phyloP scores from a whole-genome alignment of 2,888 invertebrate species.

The Lepidonotus clava region DNA sequence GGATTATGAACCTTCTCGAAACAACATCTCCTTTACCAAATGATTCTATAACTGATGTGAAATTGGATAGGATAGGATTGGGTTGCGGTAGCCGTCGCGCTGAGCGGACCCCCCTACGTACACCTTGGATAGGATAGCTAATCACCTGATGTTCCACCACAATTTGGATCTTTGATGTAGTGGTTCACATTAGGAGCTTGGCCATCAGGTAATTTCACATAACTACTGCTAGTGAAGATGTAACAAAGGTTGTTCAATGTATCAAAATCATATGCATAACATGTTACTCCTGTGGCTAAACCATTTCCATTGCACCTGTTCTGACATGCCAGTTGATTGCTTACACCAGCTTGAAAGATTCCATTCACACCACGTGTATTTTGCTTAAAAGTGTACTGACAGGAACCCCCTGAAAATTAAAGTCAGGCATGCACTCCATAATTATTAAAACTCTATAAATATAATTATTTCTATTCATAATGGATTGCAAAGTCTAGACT shows the following conservation, averaged over 20 bases:
- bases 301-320: neutral
- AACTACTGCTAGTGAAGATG: neutral
- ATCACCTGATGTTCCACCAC: neutral
- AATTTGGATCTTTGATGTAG: neutral
- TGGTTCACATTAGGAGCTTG: neutral
- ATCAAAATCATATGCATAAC: slow-evolving; percentile 8
- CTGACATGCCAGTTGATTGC: neutral
- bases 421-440: too few relatives aligned
- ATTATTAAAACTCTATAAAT: too few relatives aligned
- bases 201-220: neutral
- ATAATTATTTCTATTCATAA: too few relatives aligned
- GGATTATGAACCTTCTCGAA: neutral
- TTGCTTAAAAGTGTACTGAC: too few relatives aligned
- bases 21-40: neutral
- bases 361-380: neutral
- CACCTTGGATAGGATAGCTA: too few relatives aligned
- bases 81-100: too few relatives aligned
- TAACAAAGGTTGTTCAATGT: neutral
- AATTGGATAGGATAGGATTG: too few relatives aligned
- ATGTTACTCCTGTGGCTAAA: neutral
- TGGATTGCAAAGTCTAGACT: too few relatives aligned
- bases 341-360: neutral
- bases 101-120: too few relatives aligned
- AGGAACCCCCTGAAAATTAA: too few relatives aligned
- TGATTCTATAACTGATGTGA: too few relatives aligned